A percentile compares a stretch with the other conserved stretches of the same genome.
Evolutionary conservation across 2,888 invertebrate genomes (phyloP).

Genomic region (Frankliniella fusca): DNA sequence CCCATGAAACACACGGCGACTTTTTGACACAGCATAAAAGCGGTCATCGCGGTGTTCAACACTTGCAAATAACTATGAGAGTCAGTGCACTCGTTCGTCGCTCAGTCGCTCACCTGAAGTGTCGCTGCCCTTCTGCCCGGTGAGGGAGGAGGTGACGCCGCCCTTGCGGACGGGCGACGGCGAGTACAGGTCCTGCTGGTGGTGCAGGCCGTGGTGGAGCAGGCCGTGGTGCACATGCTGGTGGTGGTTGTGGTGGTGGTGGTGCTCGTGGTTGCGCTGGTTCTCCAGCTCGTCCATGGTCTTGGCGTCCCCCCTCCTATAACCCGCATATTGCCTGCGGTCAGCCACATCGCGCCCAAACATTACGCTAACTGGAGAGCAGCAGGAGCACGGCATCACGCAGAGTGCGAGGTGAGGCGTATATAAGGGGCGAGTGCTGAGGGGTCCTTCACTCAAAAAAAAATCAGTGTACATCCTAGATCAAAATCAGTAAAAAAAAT

Average conservation of each 20-base stretch:
- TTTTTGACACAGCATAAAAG: too few species aligned
- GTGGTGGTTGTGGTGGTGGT: constrained; percentile 22
- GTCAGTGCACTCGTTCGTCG: too few species aligned
- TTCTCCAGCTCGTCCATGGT: constrained; percentile 44
- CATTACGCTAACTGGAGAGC: too few species aligned
- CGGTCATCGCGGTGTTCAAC: too few species aligned
- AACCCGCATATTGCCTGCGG: constrained; percentile 40
- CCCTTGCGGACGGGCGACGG: constrained; percentile 43
- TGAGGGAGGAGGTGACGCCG: constrained; percentile 41
- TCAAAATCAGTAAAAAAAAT: too few species aligned
- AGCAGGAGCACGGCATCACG: too few species aligned
- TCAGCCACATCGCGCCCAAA: constrained; percentile 27
- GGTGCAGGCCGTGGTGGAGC: constrained; percentile 33
- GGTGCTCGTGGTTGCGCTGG: constrained; percentile 41
- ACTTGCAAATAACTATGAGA: too few species aligned
- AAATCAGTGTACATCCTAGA: too few species aligned
- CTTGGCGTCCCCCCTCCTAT: constrained; percentile 41
- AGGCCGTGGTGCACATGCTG: constrained; percentile 27
- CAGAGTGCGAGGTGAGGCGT: too few species aligned
- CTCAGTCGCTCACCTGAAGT: constrained; percentile 42
- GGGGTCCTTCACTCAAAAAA: too few species aligned
- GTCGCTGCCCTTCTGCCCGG: constrained; percentile 42
- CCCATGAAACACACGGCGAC: too few species aligned
- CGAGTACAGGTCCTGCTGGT: constrained; percentile 42
- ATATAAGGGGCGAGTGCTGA: too few species aligned